Base-by-base conservation (phyloP, 1,140 invertebrate genomes). In the Plutomurus gul region DNA sequence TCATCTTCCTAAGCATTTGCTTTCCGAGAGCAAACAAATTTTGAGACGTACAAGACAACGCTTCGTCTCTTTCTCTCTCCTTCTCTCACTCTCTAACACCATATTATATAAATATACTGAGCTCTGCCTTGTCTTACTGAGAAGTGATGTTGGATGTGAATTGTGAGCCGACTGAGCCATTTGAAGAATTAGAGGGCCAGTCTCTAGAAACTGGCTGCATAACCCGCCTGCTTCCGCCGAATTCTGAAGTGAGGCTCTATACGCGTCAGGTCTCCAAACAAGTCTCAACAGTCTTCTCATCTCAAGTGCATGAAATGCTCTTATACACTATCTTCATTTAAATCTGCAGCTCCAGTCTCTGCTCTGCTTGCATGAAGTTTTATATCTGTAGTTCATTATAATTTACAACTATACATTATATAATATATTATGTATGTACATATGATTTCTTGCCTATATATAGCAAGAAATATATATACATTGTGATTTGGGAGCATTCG, bases 1-100 rank as follows among this genome's bases (percentile, higher is more conserved):
- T 65, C 56, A 65, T 30, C 25, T 65, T 30, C 13, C 56, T 65
- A 65, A 65, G 56, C 56, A 18, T 27, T 6, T 65, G 56, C 56
- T 65, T 65, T 65, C 56, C 56, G 20, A 65, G 25, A 36, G 56
- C 30, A 65, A 65, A 65, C 56, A 65, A 36, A 65, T 65, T 65
- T 65, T 30, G 4, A 65, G 56, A 65, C 39, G n/a, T n/a, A 43
- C 56, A 65, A 65, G 56, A 65, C 56, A 65, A 16, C 27, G 36
- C 56, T 65, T 25, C 36, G 27, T 25, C 27, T 65, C 22, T 33
- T 27, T 65, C 56, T 30, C 16, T 36, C n/a, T n/a, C n/a, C n/a
- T 25, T 65, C 56, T 25, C 27, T 65, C 22, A 65, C 27, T 65
- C 56, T 30, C 16, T 36, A 33, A n/a, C n/a, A n/a, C n/a, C n/a